Evolutionary conservation across 2,888 invertebrate species (phyloP), one percentile per base, ranked within the genome.

Genomic region (Stenchaetothrips biformis): DNA sequence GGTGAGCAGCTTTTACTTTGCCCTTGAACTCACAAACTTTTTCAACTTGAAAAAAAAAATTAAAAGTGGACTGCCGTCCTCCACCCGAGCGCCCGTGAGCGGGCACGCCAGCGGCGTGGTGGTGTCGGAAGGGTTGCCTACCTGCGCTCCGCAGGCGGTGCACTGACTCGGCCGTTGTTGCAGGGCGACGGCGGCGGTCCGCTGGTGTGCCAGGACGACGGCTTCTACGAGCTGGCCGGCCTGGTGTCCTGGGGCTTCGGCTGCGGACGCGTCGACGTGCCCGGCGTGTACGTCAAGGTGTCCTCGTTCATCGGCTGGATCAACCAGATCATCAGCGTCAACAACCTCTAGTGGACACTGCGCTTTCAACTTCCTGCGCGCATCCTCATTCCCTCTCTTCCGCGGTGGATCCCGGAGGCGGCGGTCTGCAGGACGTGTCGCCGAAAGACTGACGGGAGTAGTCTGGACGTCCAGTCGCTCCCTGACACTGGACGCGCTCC

Each of bases 291-390:
- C 87, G 97, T 97, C 48, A 96, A 97, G 89, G 97, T 98, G 13
- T 96, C 97, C 6, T 92, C 96, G 77, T 98, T 97, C 88, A 95
- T 97, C 84, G 95, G 96, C 83, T 98, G 98, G 98, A 97, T 98
- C 86, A 96, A 96, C 89, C 96, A 97, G 90, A 97, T 97, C 84
- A 97, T 97, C 86, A 96, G 96, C 86, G 96, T 96, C 84, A 97
- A 97, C 88, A 96, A 96, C 88, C 91, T 94, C 87, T 94, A 74
- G 67, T 7, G 16, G 6, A 53, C 16, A 18, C 18, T 53, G 18
- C 13, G 53, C 18, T 13, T 4, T 13, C 18, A 18, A 53, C 13
- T 8, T 18, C 13, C 53, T 11, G 53, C 53, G 53, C 13, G 53
- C 53, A 59, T 59, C 59, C 4, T 16, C 0, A 13, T 59, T 59